Conservation (phyloP, 1,140 invertebrate species). For the Papilio polytes region DNA sequence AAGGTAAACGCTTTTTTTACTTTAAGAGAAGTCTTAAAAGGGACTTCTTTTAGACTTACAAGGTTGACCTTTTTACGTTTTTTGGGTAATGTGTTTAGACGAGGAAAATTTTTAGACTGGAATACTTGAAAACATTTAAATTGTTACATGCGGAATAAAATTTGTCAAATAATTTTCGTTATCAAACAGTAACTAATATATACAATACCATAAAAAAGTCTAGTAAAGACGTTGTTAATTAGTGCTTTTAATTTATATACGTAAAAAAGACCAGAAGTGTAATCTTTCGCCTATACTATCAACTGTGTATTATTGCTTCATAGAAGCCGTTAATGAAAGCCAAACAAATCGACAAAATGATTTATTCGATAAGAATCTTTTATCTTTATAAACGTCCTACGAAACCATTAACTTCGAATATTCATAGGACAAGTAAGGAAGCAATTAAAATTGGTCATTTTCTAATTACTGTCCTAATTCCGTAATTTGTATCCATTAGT, state of each 20-base stretch:
- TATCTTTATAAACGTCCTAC: constrained; percentile 12
- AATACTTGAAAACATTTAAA: not conserved
- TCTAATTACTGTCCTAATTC: not conserved
- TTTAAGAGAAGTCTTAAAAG: not conserved
- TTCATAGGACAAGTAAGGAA: not conserved
- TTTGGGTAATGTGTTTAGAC: not conserved
- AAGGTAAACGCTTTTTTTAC: constrained; percentile 86
- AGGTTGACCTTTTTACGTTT: not conserved
- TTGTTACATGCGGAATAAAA: not conserved
- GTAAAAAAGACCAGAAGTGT: not conserved
- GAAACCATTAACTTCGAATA: not conserved
- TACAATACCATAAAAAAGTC: not conserved
- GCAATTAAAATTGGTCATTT: not conserved
- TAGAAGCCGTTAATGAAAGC: not conserved
- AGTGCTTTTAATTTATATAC: not conserved
- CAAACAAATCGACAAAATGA: constrained; percentile 22
- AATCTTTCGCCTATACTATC: not conserved
- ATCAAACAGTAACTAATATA: too few species aligned
- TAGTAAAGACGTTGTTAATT: not conserved
- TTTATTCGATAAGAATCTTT: constrained; percentile 22
- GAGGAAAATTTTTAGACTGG: not conserved
- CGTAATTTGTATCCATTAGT: not conserved
- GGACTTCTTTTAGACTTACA: not conserved
- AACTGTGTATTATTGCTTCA: not conserved
- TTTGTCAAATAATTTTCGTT: too few species aligned